phyloP scores from a whole-genome alignment of 2,113 vertebrate genomes.

The Jacana jacana region DNA sequence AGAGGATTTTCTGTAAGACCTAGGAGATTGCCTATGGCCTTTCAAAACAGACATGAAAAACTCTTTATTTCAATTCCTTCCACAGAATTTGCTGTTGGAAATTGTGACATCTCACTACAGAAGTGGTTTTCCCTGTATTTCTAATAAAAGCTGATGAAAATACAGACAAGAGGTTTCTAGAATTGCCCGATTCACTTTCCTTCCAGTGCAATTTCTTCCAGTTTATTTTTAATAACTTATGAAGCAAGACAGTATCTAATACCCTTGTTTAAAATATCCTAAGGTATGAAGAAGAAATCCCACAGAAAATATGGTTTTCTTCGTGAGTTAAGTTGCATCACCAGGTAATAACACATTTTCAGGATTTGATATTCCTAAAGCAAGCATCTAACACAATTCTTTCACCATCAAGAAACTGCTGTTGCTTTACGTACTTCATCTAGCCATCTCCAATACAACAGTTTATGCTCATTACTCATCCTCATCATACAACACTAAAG shows the following conservation, averaged over 20 bases:
- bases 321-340: background rate
- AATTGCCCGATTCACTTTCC: background rate
- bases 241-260: background rate
- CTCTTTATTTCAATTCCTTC: background rate
- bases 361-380: background rate
- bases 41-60: background rate
- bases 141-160: background rate
- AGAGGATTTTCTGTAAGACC: background rate
- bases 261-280: background rate
- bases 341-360: background rate
- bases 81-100: background rate
- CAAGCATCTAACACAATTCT: background rate
- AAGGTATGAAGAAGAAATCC: background rate
- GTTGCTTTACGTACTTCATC: background rate
- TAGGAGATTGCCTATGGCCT: background rate
- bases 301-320: background rate
- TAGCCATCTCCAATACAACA: background rate
- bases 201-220: background rate
- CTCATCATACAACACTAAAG: background rate
- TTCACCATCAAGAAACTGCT: background rate
- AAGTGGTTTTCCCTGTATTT: background rate
- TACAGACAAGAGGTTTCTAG: background rate
- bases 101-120: background rate
- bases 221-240: background rate
- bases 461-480: background rate